Percentiles rank a stretch among this genome's conserved stretches.
phyloP scores from a whole-genome alignment of 1,140 invertebrate genomes.

The Cylas formicarius region DNA sequence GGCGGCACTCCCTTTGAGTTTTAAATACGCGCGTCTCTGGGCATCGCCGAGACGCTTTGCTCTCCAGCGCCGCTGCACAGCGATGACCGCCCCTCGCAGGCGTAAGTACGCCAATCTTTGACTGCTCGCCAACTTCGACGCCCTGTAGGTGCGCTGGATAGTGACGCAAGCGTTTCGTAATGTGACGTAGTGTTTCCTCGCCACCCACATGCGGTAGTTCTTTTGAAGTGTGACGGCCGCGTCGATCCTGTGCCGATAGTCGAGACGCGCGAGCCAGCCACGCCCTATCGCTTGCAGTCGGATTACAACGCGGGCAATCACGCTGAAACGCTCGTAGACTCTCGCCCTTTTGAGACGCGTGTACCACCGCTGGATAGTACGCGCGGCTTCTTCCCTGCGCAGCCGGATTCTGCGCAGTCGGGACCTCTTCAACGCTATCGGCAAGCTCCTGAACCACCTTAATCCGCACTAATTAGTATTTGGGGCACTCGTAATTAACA shows the following conservation, averaged over 20 bases:
- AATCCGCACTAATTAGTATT: too few species aligned
- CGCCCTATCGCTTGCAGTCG: constrained; percentile 29
- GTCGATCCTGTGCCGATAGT: constrained; percentile 22
- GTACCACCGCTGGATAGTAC: constrained; percentile 50
- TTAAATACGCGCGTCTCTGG: constrained; percentile 26
- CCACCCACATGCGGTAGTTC: constrained; percentile 14
- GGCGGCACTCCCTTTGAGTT: constrained; percentile 35
- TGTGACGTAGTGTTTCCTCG: constrained; percentile 26
- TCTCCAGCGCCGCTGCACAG: constrained; percentile 33
- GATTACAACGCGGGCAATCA: constrained; percentile 8
- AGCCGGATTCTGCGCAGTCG: constrained; percentile 41
- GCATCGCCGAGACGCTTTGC: constrained; percentile 30
- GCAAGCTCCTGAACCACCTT: constrained; percentile 58
- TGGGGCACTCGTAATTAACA: too few species aligned
- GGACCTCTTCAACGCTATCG: constrained; percentile 41
- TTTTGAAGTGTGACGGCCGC: constrained; percentile 28
- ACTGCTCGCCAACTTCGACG: constrained; percentile 26
- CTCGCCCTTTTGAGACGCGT: constrained; percentile 27
- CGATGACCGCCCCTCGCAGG: constrained; percentile 30
- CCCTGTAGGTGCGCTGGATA: constrained; percentile 34
- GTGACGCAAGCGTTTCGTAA: constrained; percentile 31
- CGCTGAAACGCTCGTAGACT: constrained; percentile 1
- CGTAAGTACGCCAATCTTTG: constrained; percentile 27
- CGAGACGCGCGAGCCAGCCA: constrained; percentile 36
- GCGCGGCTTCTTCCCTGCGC: constrained; percentile 44